A percentile compares a stretch with the other conserved stretches of the same genome.
phyloP scores from a whole-genome alignment of 2,113 vertebrate genomes.

The Taurulus bubalis region DNA sequence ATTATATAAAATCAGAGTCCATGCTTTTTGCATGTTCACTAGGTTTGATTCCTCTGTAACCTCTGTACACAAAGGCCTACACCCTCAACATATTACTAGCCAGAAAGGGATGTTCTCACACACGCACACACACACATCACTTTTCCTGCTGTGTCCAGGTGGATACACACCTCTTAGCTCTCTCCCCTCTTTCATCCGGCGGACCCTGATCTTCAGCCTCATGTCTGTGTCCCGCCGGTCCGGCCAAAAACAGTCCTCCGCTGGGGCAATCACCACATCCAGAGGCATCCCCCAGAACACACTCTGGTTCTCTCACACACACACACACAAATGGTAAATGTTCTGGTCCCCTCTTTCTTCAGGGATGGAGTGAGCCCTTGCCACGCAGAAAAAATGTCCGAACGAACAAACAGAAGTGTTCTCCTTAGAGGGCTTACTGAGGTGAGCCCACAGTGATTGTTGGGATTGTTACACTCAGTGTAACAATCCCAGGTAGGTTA shows the following conservation, averaged over 20 bases:
- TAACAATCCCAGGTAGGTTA: slow-evolving; percentile 45
- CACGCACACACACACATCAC: slow-evolving; percentile 4
- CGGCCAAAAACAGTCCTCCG: slow-evolving; percentile 88
- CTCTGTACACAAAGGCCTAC: slow-evolving; percentile 14
- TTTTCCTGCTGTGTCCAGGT: slow-evolving; percentile 56
- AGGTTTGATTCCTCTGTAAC: not conserved
- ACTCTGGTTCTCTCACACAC: slow-evolving; percentile 61
- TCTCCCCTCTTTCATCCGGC: slow-evolving; percentile 90
- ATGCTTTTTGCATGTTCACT: not conserved
- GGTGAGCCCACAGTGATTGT: slow-evolving; percentile 5
- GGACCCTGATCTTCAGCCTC: slow-evolving; percentile 94
- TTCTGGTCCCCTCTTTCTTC: slow-evolving; percentile 42
- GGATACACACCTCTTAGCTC: slow-evolving; percentile 90
- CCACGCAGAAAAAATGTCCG: slow-evolving; percentile 42
- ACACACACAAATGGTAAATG: slow-evolving; percentile 7
- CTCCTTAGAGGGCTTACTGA: slow-evolving; percentile 13
- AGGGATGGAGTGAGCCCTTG: slow-evolving; percentile 37
- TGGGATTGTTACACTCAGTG: not conserved
- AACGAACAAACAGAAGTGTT: slow-evolving; percentile 35
- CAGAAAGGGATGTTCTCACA: slow-evolving; percentile 17
- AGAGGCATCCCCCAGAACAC: slow-evolving; percentile 85
- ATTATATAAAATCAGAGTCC: not conserved
- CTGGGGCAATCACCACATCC: slow-evolving; percentile 87
- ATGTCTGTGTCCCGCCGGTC: slow-evolving; percentile 88
- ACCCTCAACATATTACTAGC: not conserved